Base-by-base conservation (phyloP, 2,888 invertebrate genomes). In the Drosophila austrosaltans region DNA sequence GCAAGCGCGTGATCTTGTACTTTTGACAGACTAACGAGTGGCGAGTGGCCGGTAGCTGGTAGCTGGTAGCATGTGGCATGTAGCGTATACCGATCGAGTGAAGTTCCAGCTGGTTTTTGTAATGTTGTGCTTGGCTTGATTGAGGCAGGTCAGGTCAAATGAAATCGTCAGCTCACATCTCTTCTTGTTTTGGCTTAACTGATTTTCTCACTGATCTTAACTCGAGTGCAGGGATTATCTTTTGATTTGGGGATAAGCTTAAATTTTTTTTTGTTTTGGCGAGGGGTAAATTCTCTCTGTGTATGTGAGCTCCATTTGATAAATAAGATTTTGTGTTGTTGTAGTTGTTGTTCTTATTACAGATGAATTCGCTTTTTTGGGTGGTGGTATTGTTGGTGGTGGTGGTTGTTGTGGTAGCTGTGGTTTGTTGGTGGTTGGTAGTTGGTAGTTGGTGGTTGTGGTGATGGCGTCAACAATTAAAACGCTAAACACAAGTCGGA, bases 1-100 rank as follows among this genome's bases (percentile, higher is more conserved):
- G 83, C 84, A 84, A 88, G 88, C 84, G 84, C 87, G 77, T 78
- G 87, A 86, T 81, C 83, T 80, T 86, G 83, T 77, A 75, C 75
- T 78, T 78, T 80, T 75, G 81, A 82, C 72, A 83, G 87, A 86
- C 87, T 84, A 86, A 76, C 75, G 64, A 75, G 74, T 74, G 64
- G 74, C 75, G 66, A 66, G 62, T 72, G 60, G 64, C 48, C 22
- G 25, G 48, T 48, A n/a, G 40, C 40, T n/a, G n/a, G 40, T 40
- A n/a, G 39, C 39, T 3, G 2, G 39, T 39, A 10, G 48, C 48
- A 10, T 8, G 48, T 48, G 12, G 39, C 39, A 39, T 12, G 39
- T 39, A 12, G 78, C 53, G 53, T 53, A 48, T 48, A 20, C 44
- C 44, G 44, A 25, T 48, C 48, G 25, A 48, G 48, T 56, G 25